Conservation (phyloP, 2,113 vertebrate species). For the Halichoeres trimaculatus region DNA sequence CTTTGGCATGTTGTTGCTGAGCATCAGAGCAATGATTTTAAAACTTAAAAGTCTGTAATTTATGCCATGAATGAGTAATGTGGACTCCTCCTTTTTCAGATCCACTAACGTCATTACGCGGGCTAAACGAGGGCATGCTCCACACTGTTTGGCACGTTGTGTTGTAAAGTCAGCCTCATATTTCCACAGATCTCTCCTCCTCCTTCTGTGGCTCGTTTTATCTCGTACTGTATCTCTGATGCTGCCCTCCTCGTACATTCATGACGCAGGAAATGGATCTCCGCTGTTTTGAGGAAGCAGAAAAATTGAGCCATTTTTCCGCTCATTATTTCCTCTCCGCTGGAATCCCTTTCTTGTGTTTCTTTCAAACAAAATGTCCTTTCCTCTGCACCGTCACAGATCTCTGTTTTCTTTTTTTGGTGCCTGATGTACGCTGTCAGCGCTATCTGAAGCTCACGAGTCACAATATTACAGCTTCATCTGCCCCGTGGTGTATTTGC, state of each 20-base stretch:
- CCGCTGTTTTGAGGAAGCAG: slow-evolving; percentile 33
- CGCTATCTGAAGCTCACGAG: slow-evolving; percentile 13
- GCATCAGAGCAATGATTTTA: background rate
- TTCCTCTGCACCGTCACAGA: slow-evolving; percentile 27
- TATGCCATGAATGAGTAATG: slow-evolving; percentile 36
- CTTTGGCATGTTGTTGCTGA: background rate
- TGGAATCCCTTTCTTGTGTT: slow-evolving; percentile 36
- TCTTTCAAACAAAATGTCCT: slow-evolving; percentile 24
- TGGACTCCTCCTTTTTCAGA: slow-evolving; percentile 15
- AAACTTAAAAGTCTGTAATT: slow-evolving; percentile 25
- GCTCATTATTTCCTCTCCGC: slow-evolving; percentile 36
- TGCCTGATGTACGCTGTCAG: background rate
- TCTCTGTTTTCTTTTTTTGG: slow-evolving; percentile 1
- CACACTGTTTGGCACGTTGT: slow-evolving; percentile 29
- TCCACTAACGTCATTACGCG: slow-evolving; percentile 1
- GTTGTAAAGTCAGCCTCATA: slow-evolving; percentile 31
- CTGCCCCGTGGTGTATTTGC: slow-evolving; percentile 25
- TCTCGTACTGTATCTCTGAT: slow-evolving; percentile 23
- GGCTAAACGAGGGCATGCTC: slow-evolving; percentile 34
- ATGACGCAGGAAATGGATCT: slow-evolving; percentile 46
- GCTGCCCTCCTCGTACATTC: slow-evolving; percentile 24
- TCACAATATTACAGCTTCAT: slow-evolving; percentile 25
- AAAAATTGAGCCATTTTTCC: slow-evolving; percentile 55
- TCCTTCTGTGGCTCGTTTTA: slow-evolving; percentile 11
- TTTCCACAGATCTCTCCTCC: slow-evolving; percentile 22